Percentiles rank a stretch among this genome's conserved stretches.
Evolutionary conservation across 2,113 vertebrate genomes (phyloP).

Genomic region (Leptocoma aspasia): DNA sequence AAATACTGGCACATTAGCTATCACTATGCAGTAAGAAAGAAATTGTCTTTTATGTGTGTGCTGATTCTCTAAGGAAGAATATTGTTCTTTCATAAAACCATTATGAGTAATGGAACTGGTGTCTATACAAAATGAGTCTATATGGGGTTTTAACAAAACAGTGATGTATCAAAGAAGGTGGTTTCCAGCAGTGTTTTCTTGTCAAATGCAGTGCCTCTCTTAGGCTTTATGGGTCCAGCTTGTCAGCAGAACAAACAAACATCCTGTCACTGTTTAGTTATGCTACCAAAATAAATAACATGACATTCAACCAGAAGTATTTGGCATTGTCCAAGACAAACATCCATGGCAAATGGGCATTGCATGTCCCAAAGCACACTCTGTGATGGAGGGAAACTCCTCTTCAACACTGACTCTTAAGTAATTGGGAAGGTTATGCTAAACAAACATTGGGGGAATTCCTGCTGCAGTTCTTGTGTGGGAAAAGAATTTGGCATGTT

Average conservation of each 20-base stretch:
- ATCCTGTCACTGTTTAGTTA: not conserved
- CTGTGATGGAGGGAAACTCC: not conserved
- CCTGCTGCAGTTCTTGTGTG: not conserved
- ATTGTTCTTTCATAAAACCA: not conserved
- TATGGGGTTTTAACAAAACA: not conserved
- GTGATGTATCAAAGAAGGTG: not conserved
- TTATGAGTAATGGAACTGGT: not conserved
- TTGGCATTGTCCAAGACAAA: not conserved
- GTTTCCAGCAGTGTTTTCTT: not conserved
- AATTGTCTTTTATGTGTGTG: not conserved
- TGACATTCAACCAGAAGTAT: not conserved
- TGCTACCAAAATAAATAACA: not conserved
- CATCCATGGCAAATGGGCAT: not conserved
- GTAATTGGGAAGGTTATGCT: not conserved
- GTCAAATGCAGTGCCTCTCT: not conserved
- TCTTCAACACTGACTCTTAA: not conserved
- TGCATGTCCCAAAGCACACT: fast-evolving
- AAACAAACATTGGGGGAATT: not conserved
- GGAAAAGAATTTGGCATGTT: not conserved
- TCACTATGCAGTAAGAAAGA: not conserved
- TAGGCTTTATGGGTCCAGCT: not conserved
- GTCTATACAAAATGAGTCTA: not conserved
- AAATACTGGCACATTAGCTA: not conserved
- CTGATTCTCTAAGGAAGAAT: not conserved
- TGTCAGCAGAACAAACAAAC: not conserved